These are phyloP conservation scores for Drosophila vallismaia DNA, from an alignment of 2,888 invertebrate species.

Conservation along the genomic window DNA sequence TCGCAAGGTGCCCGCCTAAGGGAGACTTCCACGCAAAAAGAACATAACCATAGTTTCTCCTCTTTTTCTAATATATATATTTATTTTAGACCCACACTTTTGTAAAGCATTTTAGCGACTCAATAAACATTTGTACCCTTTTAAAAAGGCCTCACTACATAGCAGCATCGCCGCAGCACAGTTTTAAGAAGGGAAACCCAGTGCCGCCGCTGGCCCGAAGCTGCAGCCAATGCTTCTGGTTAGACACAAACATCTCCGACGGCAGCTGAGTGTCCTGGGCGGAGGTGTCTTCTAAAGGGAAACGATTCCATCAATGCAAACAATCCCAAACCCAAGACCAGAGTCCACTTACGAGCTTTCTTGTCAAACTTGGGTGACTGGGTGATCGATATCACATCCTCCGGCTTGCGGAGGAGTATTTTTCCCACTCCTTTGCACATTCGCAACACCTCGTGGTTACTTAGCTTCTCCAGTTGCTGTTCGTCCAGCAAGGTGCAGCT, in stretches of 20 bases:
- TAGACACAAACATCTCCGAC: slow-evolving; percentile 96
- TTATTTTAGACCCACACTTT: slow-evolving; percentile 66
- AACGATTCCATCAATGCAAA: background rate
- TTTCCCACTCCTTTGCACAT: slow-evolving; percentile 94
- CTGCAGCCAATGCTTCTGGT: slow-evolving; percentile 94
- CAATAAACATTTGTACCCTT: slow-evolving; percentile 72
- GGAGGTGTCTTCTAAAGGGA: slow-evolving; percentile 81
- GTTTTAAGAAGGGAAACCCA: slow-evolving; percentile 67
- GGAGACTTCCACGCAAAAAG: slow-evolving; percentile 16
- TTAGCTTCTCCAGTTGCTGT: slow-evolving; percentile 84
- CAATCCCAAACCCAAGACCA: rapidly evolving
- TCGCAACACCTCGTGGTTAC: slow-evolving; percentile 85
- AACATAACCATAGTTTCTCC: slow-evolving; percentile 45
- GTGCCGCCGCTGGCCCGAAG: slow-evolving; percentile 85
- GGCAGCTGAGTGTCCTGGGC: slow-evolving; percentile 88
- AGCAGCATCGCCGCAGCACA: slow-evolving; percentile 71
- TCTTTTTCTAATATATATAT: slow-evolving; percentile 45
- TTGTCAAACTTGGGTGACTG: slow-evolving; percentile 82
- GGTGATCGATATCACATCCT: slow-evolving; percentile 92
- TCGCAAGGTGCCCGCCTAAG: slow-evolving; percentile 85
- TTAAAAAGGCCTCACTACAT: slow-evolving; percentile 43
- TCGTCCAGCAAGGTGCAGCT: slow-evolving; percentile 86
- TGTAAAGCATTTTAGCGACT: slow-evolving; percentile 75
- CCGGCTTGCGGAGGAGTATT: slow-evolving; percentile 91
- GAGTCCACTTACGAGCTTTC: slow-evolving; percentile 58